Evolutionary conservation across 2,113 vertebrate species (phyloP).

Genomic region (Pseudorasbora parva): DNA sequence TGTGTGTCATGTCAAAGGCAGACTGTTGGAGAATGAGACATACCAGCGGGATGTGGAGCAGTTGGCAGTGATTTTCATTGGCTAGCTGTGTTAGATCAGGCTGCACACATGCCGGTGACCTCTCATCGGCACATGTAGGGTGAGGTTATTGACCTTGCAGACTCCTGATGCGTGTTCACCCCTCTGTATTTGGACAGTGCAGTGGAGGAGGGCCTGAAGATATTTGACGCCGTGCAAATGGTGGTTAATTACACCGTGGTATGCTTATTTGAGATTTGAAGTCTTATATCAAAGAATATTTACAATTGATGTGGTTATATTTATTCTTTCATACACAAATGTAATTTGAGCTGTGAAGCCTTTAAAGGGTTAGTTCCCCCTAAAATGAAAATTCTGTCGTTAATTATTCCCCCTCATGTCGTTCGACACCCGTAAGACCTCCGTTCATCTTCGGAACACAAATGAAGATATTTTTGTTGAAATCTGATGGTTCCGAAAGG

Average conservation of each 20-base stretch:
- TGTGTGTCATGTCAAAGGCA: slow-evolving; percentile 29
- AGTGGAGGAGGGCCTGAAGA: slow-evolving; percentile 64
- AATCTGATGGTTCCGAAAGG: too few species aligned
- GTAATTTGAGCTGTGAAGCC: neutral
- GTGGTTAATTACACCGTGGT: neutral
- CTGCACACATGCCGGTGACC: slow-evolving; percentile 68
- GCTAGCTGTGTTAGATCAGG: slow-evolving; percentile 62
- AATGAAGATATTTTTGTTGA: too few species aligned
- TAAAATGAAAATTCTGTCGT: too few species aligned
- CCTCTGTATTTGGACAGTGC: slow-evolving; percentile 63
- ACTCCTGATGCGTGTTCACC: slow-evolving; percentile 70
- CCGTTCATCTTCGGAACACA: too few species aligned
- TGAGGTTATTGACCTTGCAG: slow-evolving; percentile 73
- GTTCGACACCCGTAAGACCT: too few species aligned
- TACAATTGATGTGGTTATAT: neutral
- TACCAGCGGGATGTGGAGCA: slow-evolving; percentile 56
- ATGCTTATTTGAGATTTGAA: neutral
- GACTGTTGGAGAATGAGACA: slow-evolving; percentile 67
- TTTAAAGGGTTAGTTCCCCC: too few species aligned
- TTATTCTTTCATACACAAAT: neutral
- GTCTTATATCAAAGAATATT: neutral
- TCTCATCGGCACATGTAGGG: slow-evolving; percentile 70
- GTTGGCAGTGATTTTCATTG: slow-evolving; percentile 66
- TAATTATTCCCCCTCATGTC: too few species aligned
- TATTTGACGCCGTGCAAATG: slow-evolving; percentile 51